Percentiles rank a stretch among this genome's conserved stretches.
Evolutionary conservation across 2,113 vertebrate genomes (phyloP).

Genomic region (Delphinus delphis): DNA sequence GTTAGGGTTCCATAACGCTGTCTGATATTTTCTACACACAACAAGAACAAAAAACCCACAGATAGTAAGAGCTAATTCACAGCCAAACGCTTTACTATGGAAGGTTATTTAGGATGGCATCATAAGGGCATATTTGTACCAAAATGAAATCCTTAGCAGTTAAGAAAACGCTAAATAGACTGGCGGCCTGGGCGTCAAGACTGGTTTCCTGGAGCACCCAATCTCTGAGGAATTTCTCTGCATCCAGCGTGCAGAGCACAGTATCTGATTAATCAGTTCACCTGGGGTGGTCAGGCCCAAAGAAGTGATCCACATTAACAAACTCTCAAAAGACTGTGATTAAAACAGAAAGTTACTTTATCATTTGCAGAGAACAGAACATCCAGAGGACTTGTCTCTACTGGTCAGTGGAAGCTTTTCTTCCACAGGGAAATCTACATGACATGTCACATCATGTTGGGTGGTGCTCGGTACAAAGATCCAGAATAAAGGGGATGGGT

Average conservation of each 20-base stretch:
- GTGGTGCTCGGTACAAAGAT: not conserved
- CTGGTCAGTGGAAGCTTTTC: not conserved
- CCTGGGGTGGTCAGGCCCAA: not conserved
- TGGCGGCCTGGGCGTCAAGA: not conserved
- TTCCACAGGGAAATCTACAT: not conserved
- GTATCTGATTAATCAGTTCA: not conserved
- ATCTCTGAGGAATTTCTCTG: not conserved
- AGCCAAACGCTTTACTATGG: slow-evolving; percentile 26
- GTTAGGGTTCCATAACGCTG: slow-evolving; percentile 92
- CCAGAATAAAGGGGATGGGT: not conserved
- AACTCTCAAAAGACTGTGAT: not conserved
- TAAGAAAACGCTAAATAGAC: not conserved
- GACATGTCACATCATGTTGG: not conserved
- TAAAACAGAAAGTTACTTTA: not conserved
- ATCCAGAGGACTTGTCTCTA: not conserved
- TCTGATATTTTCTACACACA: slow-evolving; percentile 87
- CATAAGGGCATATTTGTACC: not conserved
- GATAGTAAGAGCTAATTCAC: slow-evolving; percentile 7
- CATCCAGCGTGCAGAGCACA: not conserved
- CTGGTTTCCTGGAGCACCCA: not conserved
- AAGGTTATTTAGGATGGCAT: not conserved
- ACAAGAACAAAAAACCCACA: not conserved
- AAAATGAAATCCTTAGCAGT: not conserved
- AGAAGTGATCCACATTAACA: not conserved
- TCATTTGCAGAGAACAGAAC: not conserved